Evolutionary conservation across 2,113 vertebrate species (phyloP).

Genomic region (Lota lota): DNA sequence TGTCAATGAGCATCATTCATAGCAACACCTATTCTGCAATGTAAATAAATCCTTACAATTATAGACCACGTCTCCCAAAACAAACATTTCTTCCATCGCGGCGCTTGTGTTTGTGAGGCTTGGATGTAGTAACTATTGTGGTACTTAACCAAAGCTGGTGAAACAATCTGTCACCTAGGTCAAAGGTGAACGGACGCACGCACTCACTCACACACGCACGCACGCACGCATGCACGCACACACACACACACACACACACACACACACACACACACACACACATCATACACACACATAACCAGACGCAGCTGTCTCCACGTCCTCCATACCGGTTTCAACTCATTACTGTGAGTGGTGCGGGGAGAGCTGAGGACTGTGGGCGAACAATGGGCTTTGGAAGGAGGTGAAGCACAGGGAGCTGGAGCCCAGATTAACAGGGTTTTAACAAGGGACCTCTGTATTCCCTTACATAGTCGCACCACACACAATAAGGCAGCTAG

Average conservation of each 20-base stretch:
- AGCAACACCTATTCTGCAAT: no score
- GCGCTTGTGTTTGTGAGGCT: neutral
- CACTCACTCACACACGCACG: no score
- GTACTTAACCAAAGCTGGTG: constrained; percentile 21
- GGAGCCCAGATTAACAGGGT: neutral
- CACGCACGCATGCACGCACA: neutral
- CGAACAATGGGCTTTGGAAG: constrained; percentile 20
- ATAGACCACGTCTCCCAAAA: neutral
- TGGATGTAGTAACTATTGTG: neutral
- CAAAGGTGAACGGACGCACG: constrained; percentile 31
- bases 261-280: neutral
- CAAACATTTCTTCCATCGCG: neutral
- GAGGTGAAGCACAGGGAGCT: constrained; percentile 12
- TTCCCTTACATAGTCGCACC: neutral
- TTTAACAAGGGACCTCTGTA: constrained; percentile 10
- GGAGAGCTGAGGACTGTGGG: constrained; percentile 7
- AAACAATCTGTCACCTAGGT: constrained; percentile 23
- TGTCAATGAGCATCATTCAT: no score
- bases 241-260: neutral
- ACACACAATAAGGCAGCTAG: neutral
- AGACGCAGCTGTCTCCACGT: constrained; percentile 6
- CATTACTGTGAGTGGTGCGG: constrained; percentile 1
- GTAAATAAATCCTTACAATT: no score
- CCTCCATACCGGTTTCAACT: constrained; percentile 14
- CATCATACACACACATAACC: neutral